phyloP scores from a whole-genome alignment of 1,140 invertebrate species.

The Lepidurus packardi region DNA sequence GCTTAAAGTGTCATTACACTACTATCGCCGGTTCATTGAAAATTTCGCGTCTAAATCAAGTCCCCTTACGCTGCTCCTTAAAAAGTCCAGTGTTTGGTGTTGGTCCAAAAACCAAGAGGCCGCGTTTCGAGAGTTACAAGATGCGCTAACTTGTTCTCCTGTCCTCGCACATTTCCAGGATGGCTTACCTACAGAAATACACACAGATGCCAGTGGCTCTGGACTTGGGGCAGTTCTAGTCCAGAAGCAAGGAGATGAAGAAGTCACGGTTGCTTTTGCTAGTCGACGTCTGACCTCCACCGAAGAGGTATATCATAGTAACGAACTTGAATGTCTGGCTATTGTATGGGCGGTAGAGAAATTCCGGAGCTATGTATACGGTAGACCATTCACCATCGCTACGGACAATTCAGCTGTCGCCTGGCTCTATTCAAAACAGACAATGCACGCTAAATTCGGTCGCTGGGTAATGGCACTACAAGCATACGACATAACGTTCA shows the following conservation, averaged over 20 bases:
- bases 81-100: neutral
- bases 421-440: slow-evolving; percentile 39
- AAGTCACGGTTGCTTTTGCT: slow-evolving; percentile 47
- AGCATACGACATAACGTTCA: neutral
- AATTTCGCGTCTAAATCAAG: neutral
- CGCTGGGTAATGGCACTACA: slow-evolving; percentile 23
- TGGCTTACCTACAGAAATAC: slow-evolving; percentile 31
- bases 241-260: slow-evolving; percentile 40
- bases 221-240: slow-evolving; percentile 42
- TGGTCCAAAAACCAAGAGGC: neutral
- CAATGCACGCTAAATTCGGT: neutral
- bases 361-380: slow-evolving; percentile 43
- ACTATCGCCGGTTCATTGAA: neutral
- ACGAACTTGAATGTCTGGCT: slow-evolving; percentile 47
- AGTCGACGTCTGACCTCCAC: slow-evolving; percentile 40
- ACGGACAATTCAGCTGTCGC: slow-evolving; percentile 46
- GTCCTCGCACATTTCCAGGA: neutral
- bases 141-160: neutral
- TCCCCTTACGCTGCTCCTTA: neutral
- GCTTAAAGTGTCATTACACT: too few species aligned
- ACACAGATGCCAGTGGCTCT: slow-evolving; percentile 42
- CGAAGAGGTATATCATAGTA: slow-evolving; percentile 44
- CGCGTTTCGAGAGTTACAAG: neutral
- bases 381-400: slow-evolving; percentile 43
- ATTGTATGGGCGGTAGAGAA: slow-evolving; percentile 43